Evolutionary conservation across 2,888 invertebrate species (phyloP).

Genomic region (Epirrhoe tristata): DNA sequence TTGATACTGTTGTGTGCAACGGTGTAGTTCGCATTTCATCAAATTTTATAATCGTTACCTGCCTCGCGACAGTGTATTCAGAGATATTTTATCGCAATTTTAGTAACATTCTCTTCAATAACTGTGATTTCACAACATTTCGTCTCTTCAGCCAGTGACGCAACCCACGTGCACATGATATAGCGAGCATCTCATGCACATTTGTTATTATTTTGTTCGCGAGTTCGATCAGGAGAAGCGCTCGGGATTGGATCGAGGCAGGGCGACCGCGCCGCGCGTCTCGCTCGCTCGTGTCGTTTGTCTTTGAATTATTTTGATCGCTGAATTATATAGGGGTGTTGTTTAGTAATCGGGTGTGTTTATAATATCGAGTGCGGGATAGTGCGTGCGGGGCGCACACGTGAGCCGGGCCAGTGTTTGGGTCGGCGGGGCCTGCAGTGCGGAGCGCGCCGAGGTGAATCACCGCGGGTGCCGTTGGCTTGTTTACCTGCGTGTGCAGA

Average conservation of each 20-base stretch:
- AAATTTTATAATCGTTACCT: slow-evolving; percentile 72
- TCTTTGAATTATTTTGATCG: slow-evolving; percentile 61
- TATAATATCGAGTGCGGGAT: slow-evolving; percentile 66
- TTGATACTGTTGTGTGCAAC: slow-evolving; percentile 70
- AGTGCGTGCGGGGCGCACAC: slow-evolving; percentile 69
- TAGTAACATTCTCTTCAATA: slow-evolving; percentile 56
- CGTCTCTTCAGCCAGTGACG: slow-evolving; percentile 71
- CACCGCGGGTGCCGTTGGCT: slow-evolving; percentile 80
- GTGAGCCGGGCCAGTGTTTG: slow-evolving; percentile 80
- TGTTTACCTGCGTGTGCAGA: slow-evolving; percentile 83
- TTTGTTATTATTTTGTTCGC: slow-evolving; percentile 90
- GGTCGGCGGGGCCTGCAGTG: slow-evolving; percentile 79
- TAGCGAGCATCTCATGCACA: slow-evolving; percentile 86
- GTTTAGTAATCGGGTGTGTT: slow-evolving; percentile 65
- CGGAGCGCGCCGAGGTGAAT: slow-evolving; percentile 77
- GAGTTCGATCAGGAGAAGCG: slow-evolving; percentile 86
- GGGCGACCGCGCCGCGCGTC: slow-evolving; percentile 73
- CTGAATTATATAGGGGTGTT: slow-evolving; percentile 64
- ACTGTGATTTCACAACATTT: slow-evolving; percentile 63
- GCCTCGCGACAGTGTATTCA: slow-evolving; percentile 65
- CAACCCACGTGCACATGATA: slow-evolving; percentile 83
- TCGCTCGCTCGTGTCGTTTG: slow-evolving; percentile 67
- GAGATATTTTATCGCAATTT: slow-evolving; percentile 66
- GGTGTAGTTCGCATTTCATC: slow-evolving; percentile 76
- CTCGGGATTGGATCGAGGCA: slow-evolving; percentile 72